Base-by-base conservation (phyloP, 2,888 invertebrate species). In the Cheilosia vernalis region DNA sequence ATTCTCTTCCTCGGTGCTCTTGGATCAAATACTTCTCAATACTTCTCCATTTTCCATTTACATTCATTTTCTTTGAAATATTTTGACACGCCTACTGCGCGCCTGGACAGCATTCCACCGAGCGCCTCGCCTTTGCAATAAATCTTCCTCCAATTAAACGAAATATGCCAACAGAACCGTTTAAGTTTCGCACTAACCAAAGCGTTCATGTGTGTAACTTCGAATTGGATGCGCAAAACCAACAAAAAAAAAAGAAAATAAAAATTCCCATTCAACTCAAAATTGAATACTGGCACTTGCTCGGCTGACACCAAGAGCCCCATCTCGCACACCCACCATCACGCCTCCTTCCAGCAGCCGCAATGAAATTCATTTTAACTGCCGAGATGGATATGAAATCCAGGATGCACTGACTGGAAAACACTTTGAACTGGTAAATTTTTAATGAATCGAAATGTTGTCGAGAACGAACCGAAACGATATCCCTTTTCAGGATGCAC, bases 381-480 rank as follows among this genome's bases (percentile, higher is more conserved):
- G 74, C 21, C 60, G 74, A 72, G 73, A 74, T 73, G 78, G 78
- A 85, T 78, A 78, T 77, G 82, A 74, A 74, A 82, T 82, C 85
- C 86, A 76, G 87, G 87, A 88, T 87, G 88, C 88, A 88, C 88
- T 88, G 88, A 87, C 89, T 89, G 89, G 88, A 90, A 89, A 90
- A 90, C 90, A 90, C 90, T 90, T 91, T 91, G 91, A 90, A 90
- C 90, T 91, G 90, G 89, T 90, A 89, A 91, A 90, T 90, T 91
- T 90, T 90, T 91, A 90, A 90, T 90, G 90, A 90, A 90, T 91
- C 90, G 90, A 90, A 90, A 90, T 88, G 87, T 89, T 89, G 88
- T 87, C 88, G 83, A 74, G 73, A 82, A 63, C 58, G 70, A 69
- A 73, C 70, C 70, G 77, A 58, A 37, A 56, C 49, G 58, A 77